Base-by-base conservation (phyloP, 2,797 vertebrate genomes). In the Chromobotia macracanthus region DNA sequence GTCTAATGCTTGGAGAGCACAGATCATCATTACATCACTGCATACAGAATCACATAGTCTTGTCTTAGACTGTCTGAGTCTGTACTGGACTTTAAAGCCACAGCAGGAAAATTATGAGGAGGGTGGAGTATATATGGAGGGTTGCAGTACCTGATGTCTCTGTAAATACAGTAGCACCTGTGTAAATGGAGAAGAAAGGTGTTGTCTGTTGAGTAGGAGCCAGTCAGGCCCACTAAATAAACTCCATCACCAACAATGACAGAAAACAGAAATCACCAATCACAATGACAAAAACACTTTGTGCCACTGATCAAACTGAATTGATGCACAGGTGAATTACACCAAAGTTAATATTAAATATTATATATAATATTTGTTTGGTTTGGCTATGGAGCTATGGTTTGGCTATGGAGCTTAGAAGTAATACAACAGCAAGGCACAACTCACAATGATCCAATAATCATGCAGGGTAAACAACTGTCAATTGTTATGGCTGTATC, bases 161-260 rank as follows among this genome's bases (percentile, higher is more conserved):
- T 88, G 90, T 84, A 92, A 93, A 93, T 87, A 91, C 53, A 87
- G 81, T 84, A 89, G 87, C 91, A 92, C 91, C 91, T 92, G 90
- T 91, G 91, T 89, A 93, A 93, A 94, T 92, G 89, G 88, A 92
- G 75, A 89, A 25, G 81, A 82, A 80, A 85, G 80, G 84, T 83
- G 71, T 72, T 89, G 84, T 89, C 87, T 89, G 89, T 91, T 90
- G 83, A 87, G 80, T 83, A 86, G 79, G 79, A 87, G 83, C 78
- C 83, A 91, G 89, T 85, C 87, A 87, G 85, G 83, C 88, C 89
- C 91, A 89, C 91, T 92, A 90, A 90, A 89, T 90, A 92, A 92
- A 94, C 91, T 90, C 82, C 89, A 89, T 91, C 88, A 89, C 87
- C 87, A 87, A 86, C 84, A 88, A 87, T 88, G 84, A 82, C 66